Evolutionary conservation across 2,888 invertebrate species (phyloP), one percentile per base, ranked within the genome.

Genomic region (Lochmaea capreae): DNA sequence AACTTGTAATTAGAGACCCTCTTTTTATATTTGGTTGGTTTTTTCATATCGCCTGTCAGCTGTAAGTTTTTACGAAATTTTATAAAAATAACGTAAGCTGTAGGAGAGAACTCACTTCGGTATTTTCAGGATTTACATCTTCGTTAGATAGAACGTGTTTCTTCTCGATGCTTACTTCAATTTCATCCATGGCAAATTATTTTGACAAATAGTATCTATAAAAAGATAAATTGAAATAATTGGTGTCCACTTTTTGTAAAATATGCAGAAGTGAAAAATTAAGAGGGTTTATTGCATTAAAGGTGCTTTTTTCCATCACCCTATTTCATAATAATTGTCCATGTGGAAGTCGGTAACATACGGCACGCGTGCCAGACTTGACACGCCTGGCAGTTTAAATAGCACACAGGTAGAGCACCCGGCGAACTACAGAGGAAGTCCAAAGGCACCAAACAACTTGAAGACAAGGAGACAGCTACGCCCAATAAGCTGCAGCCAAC

Each of bases 101-200:
- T n/a, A 33, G 33, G 6, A 6, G 6, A 33, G 33, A 26, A 46
- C 71, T 59, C 18, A 71, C 71, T 59, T 58, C 71, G 16, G 22
- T 42, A 59, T 71, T 71, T 33, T 65, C 71, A 18, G 59, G 43
- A 49, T 18, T 58, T 10, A 59, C 43, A 14, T 58, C 65, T 65
- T 58, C 65, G 9, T 39, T 58, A 33, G 65, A 12, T 26, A n/a
- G 59, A 12, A 59, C 59, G 12, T 33, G 33, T n/a, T 26, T 33
- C 8, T 59, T 33, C 3, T 33, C 59, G 14, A 33, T 14, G 26
- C 9, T 33, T 12, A 8, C 26, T 14, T 59, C 59, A 33, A 26
- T 33, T 59, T 59, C 59, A 10, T 59, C 59, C 59, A 59, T 59
- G 33, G 14, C 14, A 11, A 46, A 46, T 46, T 46, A 39, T 39